phyloP scores from a whole-genome alignment of 2,113 vertebrate genomes.

The Psittacara wagleri region DNA sequence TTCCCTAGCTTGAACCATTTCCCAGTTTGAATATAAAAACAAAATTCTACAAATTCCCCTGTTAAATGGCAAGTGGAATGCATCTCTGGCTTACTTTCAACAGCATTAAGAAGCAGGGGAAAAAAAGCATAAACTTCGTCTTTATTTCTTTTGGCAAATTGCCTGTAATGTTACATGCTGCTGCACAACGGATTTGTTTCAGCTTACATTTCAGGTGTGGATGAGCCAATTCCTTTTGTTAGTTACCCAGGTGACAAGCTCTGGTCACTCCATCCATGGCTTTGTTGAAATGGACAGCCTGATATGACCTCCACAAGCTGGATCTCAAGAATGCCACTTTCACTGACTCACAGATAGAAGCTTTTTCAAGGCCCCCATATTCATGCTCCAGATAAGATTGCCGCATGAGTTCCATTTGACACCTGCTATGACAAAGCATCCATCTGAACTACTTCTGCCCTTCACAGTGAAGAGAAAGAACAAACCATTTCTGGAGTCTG shows the following conservation, averaged over 20 bases:
- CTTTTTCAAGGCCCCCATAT: not conserved
- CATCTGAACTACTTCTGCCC: not conserved
- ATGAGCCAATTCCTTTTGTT: not conserved
- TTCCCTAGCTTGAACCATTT: not conserved
- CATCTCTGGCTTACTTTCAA: not conserved
- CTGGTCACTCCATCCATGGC: not conserved
- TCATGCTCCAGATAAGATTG: not conserved
- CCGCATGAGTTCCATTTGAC: not conserved
- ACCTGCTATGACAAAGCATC: accelerated
- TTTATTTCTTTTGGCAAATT: not conserved
- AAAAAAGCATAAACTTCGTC: not conserved
- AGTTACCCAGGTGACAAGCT: not conserved
- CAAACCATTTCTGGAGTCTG: accelerated
- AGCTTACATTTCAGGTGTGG: not conserved
- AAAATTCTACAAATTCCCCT: not conserved
- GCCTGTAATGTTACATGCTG: not conserved
- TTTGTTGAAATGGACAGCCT: not conserved
- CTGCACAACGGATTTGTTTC: not conserved
- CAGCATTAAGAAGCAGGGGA: not conserved
- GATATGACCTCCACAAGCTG: not conserved
- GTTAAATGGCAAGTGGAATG: not conserved
- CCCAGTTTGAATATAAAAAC: not conserved
- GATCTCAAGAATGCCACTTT: not conserved
- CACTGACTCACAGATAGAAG: not conserved
- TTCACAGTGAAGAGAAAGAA: not conserved